These are phyloP conservation scores for Nephotettix cincticeps DNA, from an alignment of 1,140 invertebrate genomes.

Conservation along the genomic window DNA sequence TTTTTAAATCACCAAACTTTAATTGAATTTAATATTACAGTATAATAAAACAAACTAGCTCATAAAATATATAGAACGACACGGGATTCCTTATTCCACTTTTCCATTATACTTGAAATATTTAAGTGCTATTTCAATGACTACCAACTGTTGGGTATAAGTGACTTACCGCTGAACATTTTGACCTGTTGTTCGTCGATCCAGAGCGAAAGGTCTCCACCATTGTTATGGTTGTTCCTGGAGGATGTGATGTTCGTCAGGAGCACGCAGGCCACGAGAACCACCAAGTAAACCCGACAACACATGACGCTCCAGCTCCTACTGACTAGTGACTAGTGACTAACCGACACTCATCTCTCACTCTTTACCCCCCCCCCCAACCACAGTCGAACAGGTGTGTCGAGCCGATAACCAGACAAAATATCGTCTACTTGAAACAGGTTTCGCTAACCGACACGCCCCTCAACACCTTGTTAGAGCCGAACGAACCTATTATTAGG, in stretches of 20 bases:
- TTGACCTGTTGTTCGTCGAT: constrained; percentile 86
- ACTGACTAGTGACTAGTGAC: not conserved
- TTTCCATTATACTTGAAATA: too few relatives aligned
- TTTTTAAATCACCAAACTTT: too few relatives aligned
- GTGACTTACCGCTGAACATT: constrained; percentile 81
- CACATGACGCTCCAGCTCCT: not conserved
- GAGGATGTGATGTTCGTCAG: not conserved
- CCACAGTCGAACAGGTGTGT: not conserved
- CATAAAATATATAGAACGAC: too few relatives aligned
- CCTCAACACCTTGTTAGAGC: too few relatives aligned
- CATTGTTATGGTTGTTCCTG: constrained; percentile 42
- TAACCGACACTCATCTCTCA: not conserved
- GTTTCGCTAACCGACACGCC: not conserved
- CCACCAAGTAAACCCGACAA: not conserved
- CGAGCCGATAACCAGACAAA: not conserved
- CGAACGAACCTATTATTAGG: too few relatives aligned
- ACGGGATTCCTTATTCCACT: too few relatives aligned
- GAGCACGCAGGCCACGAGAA: not conserved
- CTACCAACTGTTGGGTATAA: too few relatives aligned
- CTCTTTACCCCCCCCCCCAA: not conserved
- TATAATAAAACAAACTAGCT: too few relatives aligned
- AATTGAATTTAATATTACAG: too few relatives aligned
- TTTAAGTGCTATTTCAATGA: too few relatives aligned
- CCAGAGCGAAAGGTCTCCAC: constrained; percentile 77
- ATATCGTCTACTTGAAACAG: not conserved